Evolutionary conservation across 2,113 vertebrate species (phyloP).

Genomic region (Herpailurus yagouaroundi): DNA sequence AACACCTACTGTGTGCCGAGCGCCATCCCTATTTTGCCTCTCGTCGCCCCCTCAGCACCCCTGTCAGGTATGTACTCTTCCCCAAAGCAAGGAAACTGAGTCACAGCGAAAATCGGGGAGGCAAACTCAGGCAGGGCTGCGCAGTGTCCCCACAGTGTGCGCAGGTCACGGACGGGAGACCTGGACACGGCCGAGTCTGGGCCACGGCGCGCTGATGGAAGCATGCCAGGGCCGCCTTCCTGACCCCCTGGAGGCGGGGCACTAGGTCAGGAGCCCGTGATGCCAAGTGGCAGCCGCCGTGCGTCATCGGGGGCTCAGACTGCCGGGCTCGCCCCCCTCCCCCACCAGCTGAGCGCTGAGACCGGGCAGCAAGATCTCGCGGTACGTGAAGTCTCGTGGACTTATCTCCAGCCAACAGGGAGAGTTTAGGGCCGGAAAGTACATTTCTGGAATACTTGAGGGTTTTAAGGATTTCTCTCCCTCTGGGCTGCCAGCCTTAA

Average conservation of each 20-base stretch:
- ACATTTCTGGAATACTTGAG: background rate
- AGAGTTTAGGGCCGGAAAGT: background rate
- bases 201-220: accelerated
- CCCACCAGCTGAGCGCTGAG: no score
- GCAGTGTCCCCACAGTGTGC: background rate
- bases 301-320: background rate
- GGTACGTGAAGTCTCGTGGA: background rate
- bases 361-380: background rate
- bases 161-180: background rate
- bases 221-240: background rate
- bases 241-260: background rate
- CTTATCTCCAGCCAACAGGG: background rate
- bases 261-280: no score
- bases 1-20: background rate
- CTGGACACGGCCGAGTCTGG: background rate
- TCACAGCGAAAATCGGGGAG: no score
- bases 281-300: accelerated
- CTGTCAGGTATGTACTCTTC: background rate
- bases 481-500: background rate
- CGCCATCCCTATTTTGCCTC: no score
- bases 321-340: no score
- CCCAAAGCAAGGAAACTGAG: background rate
- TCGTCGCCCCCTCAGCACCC: no score
- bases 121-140: background rate
- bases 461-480: background rate